Evolutionary conservation across 2,888 invertebrate genomes (phyloP).

Genomic region (Drosophila subsilvestris): DNA sequence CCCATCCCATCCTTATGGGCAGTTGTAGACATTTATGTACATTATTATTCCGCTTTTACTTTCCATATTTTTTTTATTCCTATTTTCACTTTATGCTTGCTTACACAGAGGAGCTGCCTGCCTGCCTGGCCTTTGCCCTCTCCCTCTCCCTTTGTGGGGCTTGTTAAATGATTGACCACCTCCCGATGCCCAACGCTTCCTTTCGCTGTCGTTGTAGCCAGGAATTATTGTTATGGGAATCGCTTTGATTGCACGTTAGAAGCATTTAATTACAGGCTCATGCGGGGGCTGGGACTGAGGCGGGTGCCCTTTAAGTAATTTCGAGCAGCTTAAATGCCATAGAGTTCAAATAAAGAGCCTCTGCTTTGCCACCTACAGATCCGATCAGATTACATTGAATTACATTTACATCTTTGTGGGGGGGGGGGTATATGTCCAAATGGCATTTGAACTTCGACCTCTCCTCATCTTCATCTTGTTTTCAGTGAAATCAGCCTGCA

Average conservation of each 20-base stretch:
- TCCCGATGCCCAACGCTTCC: slow-evolving; percentile 6
- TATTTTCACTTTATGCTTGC: slow-evolving; percentile 44
- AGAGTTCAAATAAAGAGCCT: background rate
- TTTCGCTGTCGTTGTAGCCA: background rate
- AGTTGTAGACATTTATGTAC: slow-evolving; percentile 42
- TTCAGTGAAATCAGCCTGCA: slow-evolving; percentile 14
- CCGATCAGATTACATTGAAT: slow-evolving; percentile 14
- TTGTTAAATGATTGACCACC: slow-evolving; percentile 49
- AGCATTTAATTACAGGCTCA: slow-evolving; percentile 39
- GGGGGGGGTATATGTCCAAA: background rate
- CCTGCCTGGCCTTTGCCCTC: background rate
- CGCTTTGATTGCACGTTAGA: slow-evolving; percentile 62
- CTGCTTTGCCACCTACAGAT: too few species aligned
- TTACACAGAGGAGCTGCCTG: slow-evolving; percentile 11
- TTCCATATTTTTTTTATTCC: slow-evolving; percentile 26
- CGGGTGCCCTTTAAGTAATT: slow-evolving; percentile 1
- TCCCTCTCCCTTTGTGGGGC: slow-evolving; percentile 14
- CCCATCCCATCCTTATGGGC: slow-evolving; percentile 33
- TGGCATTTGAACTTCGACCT: slow-evolving; percentile 1
- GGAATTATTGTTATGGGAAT: slow-evolving; percentile 50
- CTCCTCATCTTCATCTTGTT: slow-evolving; percentile 24
- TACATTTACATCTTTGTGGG: background rate
- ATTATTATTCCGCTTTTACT: slow-evolving; percentile 32
- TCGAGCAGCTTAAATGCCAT: slow-evolving; percentile 12
- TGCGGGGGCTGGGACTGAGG: background rate